Base-by-base conservation (phyloP, 2,888 invertebrate species). In the Drosophila longiperda region DNA sequence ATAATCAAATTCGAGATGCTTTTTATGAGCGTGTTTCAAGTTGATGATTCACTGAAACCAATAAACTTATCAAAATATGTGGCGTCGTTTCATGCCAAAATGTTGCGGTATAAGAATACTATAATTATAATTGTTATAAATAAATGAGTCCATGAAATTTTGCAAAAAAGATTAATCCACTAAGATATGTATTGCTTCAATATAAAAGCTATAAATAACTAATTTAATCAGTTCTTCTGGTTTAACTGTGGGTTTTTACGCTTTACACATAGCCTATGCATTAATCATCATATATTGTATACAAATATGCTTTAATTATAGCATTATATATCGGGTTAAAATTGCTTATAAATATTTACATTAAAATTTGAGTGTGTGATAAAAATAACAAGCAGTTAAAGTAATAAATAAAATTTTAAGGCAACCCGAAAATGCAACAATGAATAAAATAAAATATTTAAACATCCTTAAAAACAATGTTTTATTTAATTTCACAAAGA, bases 11-110 rank as follows among this genome's bases (percentile, higher is more conserved):
- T 61, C 33, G 55, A 63, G 36, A 34, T 64, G 77, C 65, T 48
- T 40, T 50, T 42, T 45, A 71, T 64, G 70, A 40, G 68, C 54
- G 60, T 60, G 71, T 54, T 48, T 59, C n/a, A 66, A 70, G 54
- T 49, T 60, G 9, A 68, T 68, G 68, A 36, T 42, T 36, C 2
- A 8, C 12, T 9, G 12, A 20, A 49, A 42, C 11, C 42, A 1
- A 49, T 34, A 23, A 32, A 26, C 29, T 53, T 5, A 20, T 53
- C 7, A 36, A 49, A 15, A 40, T 52, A 50, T 69, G 59, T 20
- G 45, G 49, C 42, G 49, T 2, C 33, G 52, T 20, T 23, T 36
- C 23, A 62, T 61, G 60, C 58, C 58, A 34, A 38, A 36, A 49
- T 42, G 34, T 42, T 38, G 32, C 36, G 17, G 42, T 69, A 32